Evolutionary conservation across 1,140 invertebrate species (phyloP).

Genomic region (Eupeodes corollae): DNA sequence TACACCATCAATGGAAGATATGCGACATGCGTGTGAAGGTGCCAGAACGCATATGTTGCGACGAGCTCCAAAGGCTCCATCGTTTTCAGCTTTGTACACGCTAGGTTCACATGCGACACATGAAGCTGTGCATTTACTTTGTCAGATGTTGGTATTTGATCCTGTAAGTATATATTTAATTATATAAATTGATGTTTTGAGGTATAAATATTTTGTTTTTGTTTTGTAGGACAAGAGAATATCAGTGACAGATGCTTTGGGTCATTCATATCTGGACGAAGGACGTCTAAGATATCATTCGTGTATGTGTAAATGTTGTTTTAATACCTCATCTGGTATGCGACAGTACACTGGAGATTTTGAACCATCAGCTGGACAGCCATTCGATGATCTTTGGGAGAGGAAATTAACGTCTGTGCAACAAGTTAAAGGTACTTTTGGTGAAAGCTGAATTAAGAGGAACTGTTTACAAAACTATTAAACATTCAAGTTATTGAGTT

Average conservation of each 20-base stretch:
- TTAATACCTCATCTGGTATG: slow-evolving; percentile 55
- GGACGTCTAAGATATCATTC: slow-evolving; percentile 96
- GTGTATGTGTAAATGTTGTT: slow-evolving; percentile 99
- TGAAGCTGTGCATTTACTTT: slow-evolving; percentile 95
- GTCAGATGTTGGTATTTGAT: slow-evolving; percentile 96
- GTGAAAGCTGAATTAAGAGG: neutral
- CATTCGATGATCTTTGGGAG: slow-evolving; percentile 92
- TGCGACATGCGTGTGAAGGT: slow-evolving; percentile 91
- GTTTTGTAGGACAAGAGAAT: slow-evolving; percentile 75
- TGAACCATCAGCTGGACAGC: slow-evolving; percentile 76
- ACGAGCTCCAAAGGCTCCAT: slow-evolving; percentile 75
- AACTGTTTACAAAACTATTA: neutral
- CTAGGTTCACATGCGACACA: slow-evolving; percentile 86
- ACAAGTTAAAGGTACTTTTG: slow-evolving; percentile 78
- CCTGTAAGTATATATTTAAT: slow-evolving; percentile 52
- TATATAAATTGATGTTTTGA: neutral
- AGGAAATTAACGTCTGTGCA: slow-evolving; percentile 81
- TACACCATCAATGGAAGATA: slow-evolving; percentile 91
- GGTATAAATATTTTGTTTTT: neutral
- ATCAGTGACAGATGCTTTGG: slow-evolving; percentile 83
- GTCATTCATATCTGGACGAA: slow-evolving; percentile 95
- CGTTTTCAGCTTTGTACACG: slow-evolving; percentile 82
- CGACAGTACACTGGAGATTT: slow-evolving; percentile 87
- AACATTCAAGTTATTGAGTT: too few species aligned
- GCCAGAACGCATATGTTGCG: slow-evolving; percentile 87